These are phyloP conservation scores for Epicampocera succincta DNA, from an alignment of 2,888 invertebrate species.

Conservation along the genomic window DNA sequence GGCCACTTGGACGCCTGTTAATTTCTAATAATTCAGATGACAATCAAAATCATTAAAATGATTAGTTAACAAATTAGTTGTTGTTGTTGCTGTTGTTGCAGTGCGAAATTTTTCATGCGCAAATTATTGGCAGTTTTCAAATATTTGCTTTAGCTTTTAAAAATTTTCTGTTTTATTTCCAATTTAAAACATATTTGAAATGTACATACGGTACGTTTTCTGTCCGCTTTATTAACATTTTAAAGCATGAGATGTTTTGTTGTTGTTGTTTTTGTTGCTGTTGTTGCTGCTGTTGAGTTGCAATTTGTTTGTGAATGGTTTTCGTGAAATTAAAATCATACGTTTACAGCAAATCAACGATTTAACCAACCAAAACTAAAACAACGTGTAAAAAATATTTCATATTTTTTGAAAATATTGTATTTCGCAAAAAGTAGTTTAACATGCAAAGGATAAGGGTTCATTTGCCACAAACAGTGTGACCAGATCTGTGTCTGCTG, in stretches of 20 bases:
- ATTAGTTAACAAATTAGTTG: constrained; percentile 62
- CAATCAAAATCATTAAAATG: constrained; percentile 66
- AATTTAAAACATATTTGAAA: constrained; percentile 2
- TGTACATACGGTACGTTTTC: neutral
- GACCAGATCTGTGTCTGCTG: too few species aligned
- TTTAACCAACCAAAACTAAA: constrained; percentile 37
- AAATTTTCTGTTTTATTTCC: neutral
- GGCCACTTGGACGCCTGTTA: constrained; percentile 57
- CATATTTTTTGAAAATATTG: constrained; percentile 12
- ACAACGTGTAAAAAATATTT: neutral
- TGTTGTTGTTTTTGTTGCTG: neutral
- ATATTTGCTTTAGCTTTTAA: neutral
- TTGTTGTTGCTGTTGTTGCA: neutral
- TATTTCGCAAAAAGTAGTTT: neutral
- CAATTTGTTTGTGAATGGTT: constrained; percentile 8
- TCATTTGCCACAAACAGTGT: constrained; percentile 3
- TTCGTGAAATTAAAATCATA: constrained; percentile 23
- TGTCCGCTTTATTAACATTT: constrained; percentile 44
- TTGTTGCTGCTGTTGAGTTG: neutral
- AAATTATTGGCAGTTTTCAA: constrained; percentile 13
- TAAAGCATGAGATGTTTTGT: constrained; percentile 30
- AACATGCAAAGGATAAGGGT: constrained; percentile 8
- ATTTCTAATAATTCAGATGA: constrained; percentile 66
- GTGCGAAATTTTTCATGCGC: constrained; percentile 3
- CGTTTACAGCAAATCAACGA: constrained; percentile 15